These are phyloP conservation scores for Axinella damicornis DNA, from an alignment of 37 sponge, comb jelly and placozoan species.

Conservation along the genomic window DNA sequence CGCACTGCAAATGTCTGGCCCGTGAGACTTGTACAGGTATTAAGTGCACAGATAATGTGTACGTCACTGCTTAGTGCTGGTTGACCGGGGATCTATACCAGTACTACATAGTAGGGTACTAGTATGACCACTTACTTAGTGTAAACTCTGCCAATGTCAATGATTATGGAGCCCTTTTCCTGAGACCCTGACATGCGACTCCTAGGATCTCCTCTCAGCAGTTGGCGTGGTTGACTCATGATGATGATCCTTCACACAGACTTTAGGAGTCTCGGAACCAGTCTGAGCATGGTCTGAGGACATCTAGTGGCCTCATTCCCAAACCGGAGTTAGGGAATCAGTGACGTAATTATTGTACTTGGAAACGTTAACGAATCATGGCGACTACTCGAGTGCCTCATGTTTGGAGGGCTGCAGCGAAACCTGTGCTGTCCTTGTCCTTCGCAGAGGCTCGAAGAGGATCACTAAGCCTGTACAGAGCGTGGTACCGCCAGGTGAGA, in stretches of 20 bases:
- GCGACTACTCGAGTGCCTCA: slow-evolving; percentile 53
- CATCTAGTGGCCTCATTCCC: too few relatives aligned
- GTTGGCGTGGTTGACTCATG: background rate
- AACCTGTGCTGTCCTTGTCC: slow-evolving; percentile 84
- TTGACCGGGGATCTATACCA: too few relatives aligned
- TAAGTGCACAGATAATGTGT: too few relatives aligned
- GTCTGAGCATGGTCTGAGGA: too few relatives aligned
- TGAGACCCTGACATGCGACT: slow-evolving; percentile 18
- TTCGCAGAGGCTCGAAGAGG: slow-evolving; percentile 79
- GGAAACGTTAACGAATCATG: too few relatives aligned
- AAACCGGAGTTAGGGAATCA: too few relatives aligned
- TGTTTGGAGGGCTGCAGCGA: slow-evolving; percentile 47
- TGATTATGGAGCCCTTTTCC: slow-evolving; percentile 78
- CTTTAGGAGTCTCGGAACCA: background rate
- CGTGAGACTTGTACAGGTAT: too few relatives aligned
- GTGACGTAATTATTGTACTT: too few relatives aligned
- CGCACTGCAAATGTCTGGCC: too few relatives aligned
- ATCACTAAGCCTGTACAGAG: slow-evolving; percentile 87
- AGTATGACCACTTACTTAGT: slow-evolving; percentile 66
- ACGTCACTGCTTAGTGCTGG: too few relatives aligned
- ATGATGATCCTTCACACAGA: background rate
- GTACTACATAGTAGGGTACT: too few relatives aligned
- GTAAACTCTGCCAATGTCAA: slow-evolving; percentile 87
- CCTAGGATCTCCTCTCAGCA: background rate
- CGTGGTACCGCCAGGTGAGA: slow-evolving; percentile 91